Conservation (phyloP, 2,888 invertebrate species). For the Busseola fusca region DNA sequence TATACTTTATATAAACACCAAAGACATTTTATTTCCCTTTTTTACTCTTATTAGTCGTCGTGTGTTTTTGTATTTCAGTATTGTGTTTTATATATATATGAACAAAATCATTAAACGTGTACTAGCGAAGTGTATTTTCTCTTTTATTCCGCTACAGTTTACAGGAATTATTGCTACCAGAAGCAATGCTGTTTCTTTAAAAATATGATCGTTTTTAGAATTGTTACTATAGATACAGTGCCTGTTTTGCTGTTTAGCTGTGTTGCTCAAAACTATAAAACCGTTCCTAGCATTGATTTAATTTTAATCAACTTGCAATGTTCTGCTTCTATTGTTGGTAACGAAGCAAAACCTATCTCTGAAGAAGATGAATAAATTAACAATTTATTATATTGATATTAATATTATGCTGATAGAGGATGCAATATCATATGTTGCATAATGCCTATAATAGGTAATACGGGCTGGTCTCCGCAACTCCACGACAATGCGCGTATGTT, state of each 20-base stretch:
- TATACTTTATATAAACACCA: no score
- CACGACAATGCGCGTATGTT: no score
- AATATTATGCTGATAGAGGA: no score
- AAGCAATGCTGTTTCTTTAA: slow-evolving; percentile 18
- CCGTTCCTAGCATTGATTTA: neutral
- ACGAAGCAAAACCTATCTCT: neutral
- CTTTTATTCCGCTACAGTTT: no score
- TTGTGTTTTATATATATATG: no score
- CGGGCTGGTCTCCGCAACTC: no score
- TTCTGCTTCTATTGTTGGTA: neutral
- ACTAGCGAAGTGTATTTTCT: no score
- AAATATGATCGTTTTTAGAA: neutral
- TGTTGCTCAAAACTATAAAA: neutral
- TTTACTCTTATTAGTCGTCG: no score
- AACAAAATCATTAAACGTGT: no score
- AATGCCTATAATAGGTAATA: no score
- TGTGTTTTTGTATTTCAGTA: no score
- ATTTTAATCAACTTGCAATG: neutral
- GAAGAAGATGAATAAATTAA: neutral
- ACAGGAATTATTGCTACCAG: slow-evolving; percentile 12
- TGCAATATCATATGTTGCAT: neutral
- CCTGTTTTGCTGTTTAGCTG: neutral
- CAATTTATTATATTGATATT: neutral
- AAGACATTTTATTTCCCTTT: no score
- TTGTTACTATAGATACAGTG: neutral